Base-by-base conservation (phyloP, 2,888 invertebrate genomes). In the Polylopha cassiicola region DNA sequence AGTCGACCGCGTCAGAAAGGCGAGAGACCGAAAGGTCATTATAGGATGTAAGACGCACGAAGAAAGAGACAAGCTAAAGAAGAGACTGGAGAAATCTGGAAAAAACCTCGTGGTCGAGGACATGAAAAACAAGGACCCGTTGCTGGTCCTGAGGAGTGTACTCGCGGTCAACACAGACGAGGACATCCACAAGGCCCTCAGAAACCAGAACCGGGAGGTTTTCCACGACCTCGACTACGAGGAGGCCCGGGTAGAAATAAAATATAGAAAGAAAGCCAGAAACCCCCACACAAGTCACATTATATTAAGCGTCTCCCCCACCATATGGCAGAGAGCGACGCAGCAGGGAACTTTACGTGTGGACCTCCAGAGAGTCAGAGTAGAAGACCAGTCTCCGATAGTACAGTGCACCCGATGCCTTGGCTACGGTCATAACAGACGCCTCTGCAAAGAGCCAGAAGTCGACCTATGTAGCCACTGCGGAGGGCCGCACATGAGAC, bases 1-100 rank as follows among this genome's bases (percentile, higher is more conserved):
- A 18, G 21, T 49, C 1, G 44, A 43, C 2, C 22, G 13, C n/a
- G 9, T 46, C 0, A 37, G 43, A 10, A 49, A 49, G 5, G 34
- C 37, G 1, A 43, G 30, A 24, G 27, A 49, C 21, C 6, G 26
- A 5, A 44, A 43, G 8, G 20, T 49, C 0, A 28, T 46, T 1
- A 18, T 48, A 6, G 26, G 47, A 0, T 39, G 27, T 5, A 11
- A 5, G 3, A 28, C 24, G 2, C 14, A 27, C n/a, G 38, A 15
- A 15, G 38, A 38, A 9, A n/a, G 20, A n/a, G 13, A 31, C 11
- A 31, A 31, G 3, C 2, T 13, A 6, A 31, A 31, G 9, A 6
- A 16, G 3, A 3, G 21, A 2, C 7, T 31, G 4, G n/a, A 7
- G 1, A 14, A n/a, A 8, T 5, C 18, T n/a, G 31, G 10, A 13